Conservation (phyloP, 2,113 vertebrate species). For the Sorex araneus region DNA sequence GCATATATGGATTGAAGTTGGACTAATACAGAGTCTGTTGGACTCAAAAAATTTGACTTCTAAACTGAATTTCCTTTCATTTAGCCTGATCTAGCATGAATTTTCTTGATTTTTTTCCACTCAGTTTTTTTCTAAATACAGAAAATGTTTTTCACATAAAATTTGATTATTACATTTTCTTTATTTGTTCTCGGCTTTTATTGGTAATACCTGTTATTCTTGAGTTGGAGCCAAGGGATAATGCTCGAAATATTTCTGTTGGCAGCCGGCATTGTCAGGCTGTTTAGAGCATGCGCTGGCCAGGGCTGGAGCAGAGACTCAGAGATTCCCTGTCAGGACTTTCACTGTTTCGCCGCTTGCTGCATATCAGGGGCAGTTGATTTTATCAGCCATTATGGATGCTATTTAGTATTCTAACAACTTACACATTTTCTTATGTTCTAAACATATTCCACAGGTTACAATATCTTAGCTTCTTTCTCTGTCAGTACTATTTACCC, state of each 20-base stretch:
- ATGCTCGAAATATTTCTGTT: constrained; percentile 15
- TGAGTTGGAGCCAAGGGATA: background rate
- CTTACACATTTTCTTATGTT: background rate
- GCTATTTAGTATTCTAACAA: background rate
- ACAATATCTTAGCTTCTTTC: background rate
- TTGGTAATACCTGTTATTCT: background rate
- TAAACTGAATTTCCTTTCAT: background rate
- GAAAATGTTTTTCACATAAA: background rate
- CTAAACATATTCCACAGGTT: background rate
- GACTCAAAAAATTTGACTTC: background rate
- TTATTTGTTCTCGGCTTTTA: background rate
- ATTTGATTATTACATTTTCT: background rate
- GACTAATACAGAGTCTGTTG: background rate
- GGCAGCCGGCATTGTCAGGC: background rate
- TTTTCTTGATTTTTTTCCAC: background rate
- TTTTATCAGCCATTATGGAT: background rate
- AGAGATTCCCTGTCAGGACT: fast-evolving
- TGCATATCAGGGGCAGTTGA: too few species aligned
- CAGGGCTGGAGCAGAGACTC: background rate
- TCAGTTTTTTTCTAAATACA: background rate
- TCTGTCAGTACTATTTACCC: background rate
- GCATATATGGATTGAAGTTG: background rate
- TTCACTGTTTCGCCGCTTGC: background rate
- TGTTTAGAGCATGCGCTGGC: background rate
- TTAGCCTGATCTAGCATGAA: background rate